These are phyloP conservation scores for Hirudinaria manillensis DNA, from an alignment of 2,888 invertebrate species.

Conservation along the genomic window DNA sequence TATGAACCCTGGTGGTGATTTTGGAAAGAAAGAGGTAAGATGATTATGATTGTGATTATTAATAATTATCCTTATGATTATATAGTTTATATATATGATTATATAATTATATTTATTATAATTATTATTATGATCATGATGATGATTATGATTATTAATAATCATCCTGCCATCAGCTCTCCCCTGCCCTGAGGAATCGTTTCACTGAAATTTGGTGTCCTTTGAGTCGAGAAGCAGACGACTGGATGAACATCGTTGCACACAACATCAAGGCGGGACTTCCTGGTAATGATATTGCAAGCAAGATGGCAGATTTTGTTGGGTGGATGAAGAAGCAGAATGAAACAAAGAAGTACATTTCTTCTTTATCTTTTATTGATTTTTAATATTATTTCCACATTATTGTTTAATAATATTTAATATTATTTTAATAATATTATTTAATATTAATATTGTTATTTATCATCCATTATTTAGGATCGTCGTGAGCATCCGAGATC, in stretches of 20 bases:
- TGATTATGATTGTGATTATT: background rate
- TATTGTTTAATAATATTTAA: background rate
- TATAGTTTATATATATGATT: too few relatives aligned
- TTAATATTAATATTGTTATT: too few relatives aligned
- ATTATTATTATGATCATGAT: background rate
- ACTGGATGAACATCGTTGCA: slow-evolving; percentile 73
- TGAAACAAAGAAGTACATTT: background rate
- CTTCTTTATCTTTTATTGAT: background rate
- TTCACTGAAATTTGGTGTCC: slow-evolving; percentile 99
- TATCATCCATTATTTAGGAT: slow-evolving; percentile 56
- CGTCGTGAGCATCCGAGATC: slow-evolving; percentile 81
- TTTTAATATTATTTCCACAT: background rate
- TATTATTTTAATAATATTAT: background rate
- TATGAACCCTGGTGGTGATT: slow-evolving; percentile 99
- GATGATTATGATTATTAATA: background rate
- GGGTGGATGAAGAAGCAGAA: slow-evolving; percentile 8
- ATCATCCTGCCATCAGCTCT: slow-evolving; percentile 59
- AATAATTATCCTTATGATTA: background rate
- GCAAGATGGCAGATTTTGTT: slow-evolving; percentile 10
- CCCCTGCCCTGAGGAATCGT: slow-evolving; percentile 89
- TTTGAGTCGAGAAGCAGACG: slow-evolving; percentile 57
- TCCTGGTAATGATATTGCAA: background rate
- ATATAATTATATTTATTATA: background rate
- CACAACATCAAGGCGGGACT: slow-evolving; percentile 63
- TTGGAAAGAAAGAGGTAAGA: slow-evolving; percentile 85